Conservation (phyloP, 2,113 vertebrate species). For the Pachycephala philippinensis region DNA sequence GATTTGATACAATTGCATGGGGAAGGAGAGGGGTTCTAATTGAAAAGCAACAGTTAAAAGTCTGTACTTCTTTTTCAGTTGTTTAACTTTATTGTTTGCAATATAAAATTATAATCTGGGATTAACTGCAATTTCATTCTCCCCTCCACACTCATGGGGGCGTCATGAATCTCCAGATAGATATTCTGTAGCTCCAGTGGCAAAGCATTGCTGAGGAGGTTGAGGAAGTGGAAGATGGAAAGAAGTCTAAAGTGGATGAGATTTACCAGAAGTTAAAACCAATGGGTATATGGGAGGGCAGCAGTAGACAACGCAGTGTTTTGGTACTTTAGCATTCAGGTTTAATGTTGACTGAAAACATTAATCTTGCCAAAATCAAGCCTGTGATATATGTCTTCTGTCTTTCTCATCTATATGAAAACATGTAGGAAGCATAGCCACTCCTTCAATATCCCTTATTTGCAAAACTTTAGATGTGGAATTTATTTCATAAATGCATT, state of each 20-base stretch:
- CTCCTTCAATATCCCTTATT: not conserved
- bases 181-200: not conserved
- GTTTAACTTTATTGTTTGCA: not conserved
- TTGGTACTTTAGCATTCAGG: not conserved
- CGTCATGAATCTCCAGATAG: not conserved
- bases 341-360: not conserved
- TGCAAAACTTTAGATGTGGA: not conserved
- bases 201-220: not conserved
- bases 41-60: not conserved
- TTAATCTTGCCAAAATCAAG: not conserved
- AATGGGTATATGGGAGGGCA: not conserved
- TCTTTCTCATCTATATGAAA: not conserved
- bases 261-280: not conserved
- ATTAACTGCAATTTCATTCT: not conserved
- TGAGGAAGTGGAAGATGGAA: not conserved
- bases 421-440: not conserved
- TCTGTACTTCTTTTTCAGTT: not conserved
- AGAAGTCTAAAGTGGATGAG: not conserved
- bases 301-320: not conserved
- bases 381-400: not conserved
- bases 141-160: fast-evolving
- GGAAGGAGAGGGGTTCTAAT: not conserved
- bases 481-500: not conserved
- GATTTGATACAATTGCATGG: not conserved
- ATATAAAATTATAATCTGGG: not conserved